Conservation (phyloP, 1,140 invertebrate species). For the Drosophila kepulauana region DNA sequence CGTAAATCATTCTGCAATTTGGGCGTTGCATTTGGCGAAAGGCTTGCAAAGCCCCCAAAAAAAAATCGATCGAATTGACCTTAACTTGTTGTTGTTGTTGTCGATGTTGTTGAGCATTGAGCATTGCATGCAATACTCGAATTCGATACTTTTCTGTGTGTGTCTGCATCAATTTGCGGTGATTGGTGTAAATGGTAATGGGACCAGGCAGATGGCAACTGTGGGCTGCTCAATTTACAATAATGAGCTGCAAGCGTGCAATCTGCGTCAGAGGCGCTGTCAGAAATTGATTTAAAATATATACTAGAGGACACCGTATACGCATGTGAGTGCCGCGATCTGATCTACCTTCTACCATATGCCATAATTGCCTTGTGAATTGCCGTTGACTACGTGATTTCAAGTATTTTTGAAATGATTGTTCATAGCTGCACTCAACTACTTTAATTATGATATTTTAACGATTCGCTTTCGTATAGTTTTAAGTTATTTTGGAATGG, state of each 20-base stretch:
- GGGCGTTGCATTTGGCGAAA: conserved; percentile 67
- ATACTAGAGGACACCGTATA: conserved; percentile 5
- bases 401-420: neutral
- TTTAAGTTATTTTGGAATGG: too few species aligned
- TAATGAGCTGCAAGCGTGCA: conserved; percentile 59
- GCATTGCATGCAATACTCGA: conserved; percentile 28
- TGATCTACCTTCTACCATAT: conserved; percentile 12
- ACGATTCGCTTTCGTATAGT: neutral
- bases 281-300: conserved; percentile 64
- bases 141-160: too few species aligned
- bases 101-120: conserved; percentile 8
- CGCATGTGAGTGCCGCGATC: neutral
- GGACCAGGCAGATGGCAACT: conserved; percentile 5
- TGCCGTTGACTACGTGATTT: conserved; percentile 27
- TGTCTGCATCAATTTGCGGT: conserved; percentile 63
- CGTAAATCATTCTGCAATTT: conserved; percentile 67
- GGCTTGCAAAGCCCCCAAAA: conserved; percentile 45
- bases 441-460: neutral
- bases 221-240: conserved; percentile 43
- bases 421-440: neutral
- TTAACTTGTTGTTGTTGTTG: conserved; percentile 67
- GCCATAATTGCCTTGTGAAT: conserved; percentile 38
- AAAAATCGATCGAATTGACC: conserved; percentile 52
- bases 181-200: conserved; percentile 69
- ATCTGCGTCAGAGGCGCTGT: conserved; percentile 50